Conservation (phyloP, 2,888 invertebrate species). For the Crematogaster levior region DNA sequence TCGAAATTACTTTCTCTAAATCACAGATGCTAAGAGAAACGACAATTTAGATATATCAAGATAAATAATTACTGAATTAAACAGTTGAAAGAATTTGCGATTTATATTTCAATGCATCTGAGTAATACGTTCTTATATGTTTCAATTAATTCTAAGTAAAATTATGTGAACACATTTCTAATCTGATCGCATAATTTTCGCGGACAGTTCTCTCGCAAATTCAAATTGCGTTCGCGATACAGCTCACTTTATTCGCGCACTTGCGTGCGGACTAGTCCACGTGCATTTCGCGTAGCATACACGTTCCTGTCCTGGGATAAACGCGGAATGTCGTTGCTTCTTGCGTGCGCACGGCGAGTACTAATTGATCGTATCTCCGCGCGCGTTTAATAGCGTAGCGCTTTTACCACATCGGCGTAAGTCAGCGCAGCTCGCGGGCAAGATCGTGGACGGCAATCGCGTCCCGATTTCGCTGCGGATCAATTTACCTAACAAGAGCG, state of each 20-base stretch:
- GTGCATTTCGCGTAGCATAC: slow-evolving; percentile 30
- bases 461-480: slow-evolving; percentile 52
- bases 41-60: neutral
- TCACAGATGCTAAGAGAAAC: neutral
- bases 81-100: neutral
- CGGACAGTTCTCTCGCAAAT: neutral
- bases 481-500: slow-evolving; percentile 50
- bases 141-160: slow-evolving; percentile 29
- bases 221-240: neutral
- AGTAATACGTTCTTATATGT: neutral
- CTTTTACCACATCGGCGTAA: slow-evolving; percentile 5
- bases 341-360: slow-evolving; percentile 2
- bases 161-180: neutral
- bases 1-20: slow-evolving; percentile 16
- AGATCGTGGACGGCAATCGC: slow-evolving; percentile 24
- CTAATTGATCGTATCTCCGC: slow-evolving; percentile 40
- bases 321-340: slow-evolving; percentile 21
- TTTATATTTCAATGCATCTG: neutral
- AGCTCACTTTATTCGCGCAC: neutral
- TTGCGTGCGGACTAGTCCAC: neutral
- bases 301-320: neutral
- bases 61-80: neutral
- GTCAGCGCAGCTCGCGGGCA: neutral
- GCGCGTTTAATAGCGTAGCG: slow-evolving; percentile 18
- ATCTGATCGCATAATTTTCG: slow-evolving; percentile 3